phyloP scores from a whole-genome alignment of 2,797 vertebrate genomes.

The Melanotaenia trifasciata region DNA sequence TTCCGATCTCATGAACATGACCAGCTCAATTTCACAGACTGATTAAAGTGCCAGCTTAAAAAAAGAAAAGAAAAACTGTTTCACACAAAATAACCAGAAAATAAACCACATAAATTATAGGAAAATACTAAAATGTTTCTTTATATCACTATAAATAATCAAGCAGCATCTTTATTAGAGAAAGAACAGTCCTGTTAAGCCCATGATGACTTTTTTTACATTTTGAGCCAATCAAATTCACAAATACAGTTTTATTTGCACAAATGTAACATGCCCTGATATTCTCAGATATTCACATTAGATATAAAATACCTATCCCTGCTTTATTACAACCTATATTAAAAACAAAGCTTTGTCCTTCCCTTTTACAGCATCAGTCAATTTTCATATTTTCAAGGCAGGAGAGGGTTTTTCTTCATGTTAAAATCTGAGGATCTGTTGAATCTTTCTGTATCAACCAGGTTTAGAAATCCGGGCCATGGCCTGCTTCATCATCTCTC shows the following conservation, averaged over 20 bases:
- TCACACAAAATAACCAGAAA: conserved; percentile 2
- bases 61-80: neutral
- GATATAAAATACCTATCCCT: conserved; percentile 27
- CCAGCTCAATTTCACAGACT: conserved; percentile 29
- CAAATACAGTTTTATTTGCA: conserved; percentile 7
- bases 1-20: neutral
- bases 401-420: conserved; percentile 10
- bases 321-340: conserved; percentile 25
- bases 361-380: conserved; percentile 29
- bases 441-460: conserved; percentile 78
- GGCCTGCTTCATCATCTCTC: conserved; percentile 89
- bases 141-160: conserved; percentile 41
- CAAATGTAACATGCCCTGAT: conserved; percentile 3
- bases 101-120: conserved; percentile 20
- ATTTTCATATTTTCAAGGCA: conserved; percentile 2
- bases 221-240: conserved; percentile 9
- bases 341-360: conserved; percentile 32
- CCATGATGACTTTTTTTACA: neutral
- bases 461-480: conserved; percentile 84
- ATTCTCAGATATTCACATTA: conserved; percentile 20
- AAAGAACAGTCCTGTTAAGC: conserved; percentile 18
- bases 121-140: conserved; percentile 20
- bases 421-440: neutral
- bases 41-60: conserved; percentile 54
- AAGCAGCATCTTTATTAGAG: conserved; percentile 39